phyloP scores from a whole-genome alignment of 2,797 vertebrate genomes.

The Crocodylus rhombifer region DNA sequence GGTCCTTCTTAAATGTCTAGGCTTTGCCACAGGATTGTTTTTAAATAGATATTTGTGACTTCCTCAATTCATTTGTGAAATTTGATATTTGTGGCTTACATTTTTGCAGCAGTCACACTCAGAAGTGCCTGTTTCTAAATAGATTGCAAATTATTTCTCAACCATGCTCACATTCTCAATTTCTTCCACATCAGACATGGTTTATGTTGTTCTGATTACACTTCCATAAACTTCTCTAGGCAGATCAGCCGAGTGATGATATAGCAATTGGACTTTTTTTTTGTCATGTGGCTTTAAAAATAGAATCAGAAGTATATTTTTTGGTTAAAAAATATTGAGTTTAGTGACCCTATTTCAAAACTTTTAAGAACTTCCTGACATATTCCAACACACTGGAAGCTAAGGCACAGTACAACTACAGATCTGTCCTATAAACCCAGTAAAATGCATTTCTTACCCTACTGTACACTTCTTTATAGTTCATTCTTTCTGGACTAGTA shows the following conservation, averaged over 20 bases:
- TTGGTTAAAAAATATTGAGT: background rate
- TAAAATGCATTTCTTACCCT: rapidly evolving
- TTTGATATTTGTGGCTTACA: background rate
- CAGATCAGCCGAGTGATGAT: background rate
- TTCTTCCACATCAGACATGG: background rate
- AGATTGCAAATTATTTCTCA: constrained; percentile 51
- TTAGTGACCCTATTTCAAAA: background rate
- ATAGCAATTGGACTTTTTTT: background rate
- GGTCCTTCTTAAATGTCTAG: background rate
- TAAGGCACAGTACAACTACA: background rate
- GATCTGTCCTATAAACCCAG: background rate
- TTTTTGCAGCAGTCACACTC: constrained; percentile 27
- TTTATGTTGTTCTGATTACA: constrained; percentile 13
- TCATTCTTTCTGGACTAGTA: no score
- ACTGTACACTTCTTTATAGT: rapidly evolving
- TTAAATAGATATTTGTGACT: background rate
- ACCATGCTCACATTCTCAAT: background rate
- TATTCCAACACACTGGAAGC: background rate
- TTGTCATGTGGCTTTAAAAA: background rate
- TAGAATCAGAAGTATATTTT: background rate
- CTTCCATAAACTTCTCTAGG: constrained; percentile 21
- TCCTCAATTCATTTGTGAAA: background rate
- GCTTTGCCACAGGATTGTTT: background rate
- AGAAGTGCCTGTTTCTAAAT: constrained; percentile 34
- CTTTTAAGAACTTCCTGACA: background rate